Evolutionary conservation across 2,888 invertebrate species (phyloP).

Genomic region (Lochmaea crataegi): DNA sequence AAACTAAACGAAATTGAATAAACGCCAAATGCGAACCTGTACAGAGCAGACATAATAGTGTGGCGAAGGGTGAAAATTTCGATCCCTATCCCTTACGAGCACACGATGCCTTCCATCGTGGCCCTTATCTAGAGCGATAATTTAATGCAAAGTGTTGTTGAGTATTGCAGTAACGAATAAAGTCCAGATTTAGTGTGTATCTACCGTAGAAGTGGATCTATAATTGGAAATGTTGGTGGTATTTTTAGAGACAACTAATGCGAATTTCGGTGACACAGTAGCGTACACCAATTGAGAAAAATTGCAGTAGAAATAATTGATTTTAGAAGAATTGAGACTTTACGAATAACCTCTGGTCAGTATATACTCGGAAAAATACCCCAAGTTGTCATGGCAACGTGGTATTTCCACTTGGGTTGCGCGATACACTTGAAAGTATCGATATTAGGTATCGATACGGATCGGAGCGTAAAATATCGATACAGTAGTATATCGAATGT

Average conservation of each 20-base stretch:
- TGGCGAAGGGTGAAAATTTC: conserved; percentile 36
- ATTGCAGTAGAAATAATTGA: not conserved
- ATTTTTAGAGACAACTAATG: conserved; percentile 34
- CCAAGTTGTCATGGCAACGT: too few relatives aligned
- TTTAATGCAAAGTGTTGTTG: conserved; percentile 42
- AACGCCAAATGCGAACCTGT: conserved; percentile 17
- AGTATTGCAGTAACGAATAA: conserved; percentile 34
- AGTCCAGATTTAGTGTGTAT: conserved; percentile 34
- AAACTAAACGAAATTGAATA: not conserved
- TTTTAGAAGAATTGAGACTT: not conserved
- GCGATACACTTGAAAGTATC: too few relatives aligned
- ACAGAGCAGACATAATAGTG: not conserved
- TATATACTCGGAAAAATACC: too few relatives aligned
- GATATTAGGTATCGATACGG: too few relatives aligned
- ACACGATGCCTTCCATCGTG: conserved; percentile 37
- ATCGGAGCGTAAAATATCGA: too few relatives aligned
- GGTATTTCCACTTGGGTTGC: too few relatives aligned
- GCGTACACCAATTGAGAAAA: not conserved
- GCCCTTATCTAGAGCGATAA: conserved; percentile 41
- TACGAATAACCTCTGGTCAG: too few relatives aligned
- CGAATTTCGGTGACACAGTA: conserved; percentile 6
- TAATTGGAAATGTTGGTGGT: conserved; percentile 28
- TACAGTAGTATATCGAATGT: too few relatives aligned
- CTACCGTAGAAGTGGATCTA: conserved; percentile 32
- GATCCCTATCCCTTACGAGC: conserved; percentile 17